Base-by-base conservation (phyloP, 1,140 invertebrate genomes). In the Marisa cornuarietis region DNA sequence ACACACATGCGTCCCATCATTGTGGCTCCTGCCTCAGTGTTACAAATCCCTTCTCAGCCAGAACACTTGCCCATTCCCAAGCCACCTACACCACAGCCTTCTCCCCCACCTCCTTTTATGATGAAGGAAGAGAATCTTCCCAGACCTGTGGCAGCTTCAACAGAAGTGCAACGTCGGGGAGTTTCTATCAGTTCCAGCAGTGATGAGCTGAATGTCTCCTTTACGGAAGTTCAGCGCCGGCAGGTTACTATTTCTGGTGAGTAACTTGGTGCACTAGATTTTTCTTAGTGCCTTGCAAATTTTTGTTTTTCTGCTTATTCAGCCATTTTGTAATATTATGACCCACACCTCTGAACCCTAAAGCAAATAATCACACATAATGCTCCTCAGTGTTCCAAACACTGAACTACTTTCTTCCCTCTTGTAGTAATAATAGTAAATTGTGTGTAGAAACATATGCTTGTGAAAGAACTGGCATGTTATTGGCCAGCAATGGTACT, bases 1-100 rank as follows among this genome's bases (percentile, higher is more conserved):
- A 83, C 83, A 52, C 83, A 83, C 52, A 81, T 82, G 18, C 83
- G 83, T 63, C 85, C 85, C 52, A 80, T 85, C 75, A 79, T 86
- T 51, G 80, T 85, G 42, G 78, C 81, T 58, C 74, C 79, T 73
- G 62, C 71, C 14, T 63, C 76, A 54, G 24, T 22, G 61, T 49
- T 54, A 49, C 52, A 24, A 26, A 49, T 16, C 20, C 16, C 68
- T 42, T 26, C 18, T 24, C 26, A 10, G 9, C 75, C 51, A 6
- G 14, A 24, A 58, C 8, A 58, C 11, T 11, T 22, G 22, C 54
- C 74, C 74, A 61, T 24, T 61, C 14, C 14, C 73, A n/a, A 10
- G 9, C 11, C 20, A 52, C 1, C 31, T 20, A 22, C 31, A 63
- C n/a, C 24, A 14, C 31, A 71, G 20, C 51, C 31, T 71, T 71